A percentile compares a stretch with the other conserved stretches of the same genome.
Evolutionary conservation across 1,140 invertebrate species (phyloP).

Genomic region (Phymastichus coffea): DNA sequence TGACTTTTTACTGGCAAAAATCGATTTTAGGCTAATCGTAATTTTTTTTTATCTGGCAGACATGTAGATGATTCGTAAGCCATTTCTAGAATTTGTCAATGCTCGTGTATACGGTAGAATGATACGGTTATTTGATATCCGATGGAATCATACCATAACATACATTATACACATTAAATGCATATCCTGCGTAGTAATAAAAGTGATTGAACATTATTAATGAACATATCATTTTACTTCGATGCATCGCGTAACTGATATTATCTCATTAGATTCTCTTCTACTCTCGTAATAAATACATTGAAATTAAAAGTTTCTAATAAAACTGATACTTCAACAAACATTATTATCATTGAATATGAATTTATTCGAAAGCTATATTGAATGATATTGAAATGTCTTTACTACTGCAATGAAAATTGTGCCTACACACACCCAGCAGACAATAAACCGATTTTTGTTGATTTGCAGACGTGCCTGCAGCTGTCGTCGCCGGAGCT

Average conservation of each 20-base stretch:
- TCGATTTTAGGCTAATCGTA: background rate
- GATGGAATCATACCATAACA: background rate
- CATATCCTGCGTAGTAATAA: background rate
- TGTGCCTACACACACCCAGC: background rate
- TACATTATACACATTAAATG: background rate
- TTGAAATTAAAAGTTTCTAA: no score
- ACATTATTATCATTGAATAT: no score
- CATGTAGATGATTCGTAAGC: background rate
- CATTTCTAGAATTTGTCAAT: background rate
- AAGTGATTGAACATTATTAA: background rate
- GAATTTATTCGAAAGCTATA: no score
- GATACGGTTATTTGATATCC: background rate
- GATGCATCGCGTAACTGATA: no score
- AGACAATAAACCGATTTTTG: background rate
- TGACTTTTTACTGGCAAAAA: background rate
- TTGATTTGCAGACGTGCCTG: constrained; percentile 47
- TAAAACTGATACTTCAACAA: no score
- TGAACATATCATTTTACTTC: no score
- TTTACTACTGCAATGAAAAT: no score
- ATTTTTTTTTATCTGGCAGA: background rate
- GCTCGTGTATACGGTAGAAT: background rate
- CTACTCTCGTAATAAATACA: no score
- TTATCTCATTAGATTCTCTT: no score
- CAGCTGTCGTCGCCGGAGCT: constrained; percentile 53
- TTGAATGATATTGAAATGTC: no score